Evolutionary conservation across 2,888 invertebrate genomes (phyloP), one percentile per base, ranked within the genome.

Genomic region (Lordiphosa andalusiaca): DNA sequence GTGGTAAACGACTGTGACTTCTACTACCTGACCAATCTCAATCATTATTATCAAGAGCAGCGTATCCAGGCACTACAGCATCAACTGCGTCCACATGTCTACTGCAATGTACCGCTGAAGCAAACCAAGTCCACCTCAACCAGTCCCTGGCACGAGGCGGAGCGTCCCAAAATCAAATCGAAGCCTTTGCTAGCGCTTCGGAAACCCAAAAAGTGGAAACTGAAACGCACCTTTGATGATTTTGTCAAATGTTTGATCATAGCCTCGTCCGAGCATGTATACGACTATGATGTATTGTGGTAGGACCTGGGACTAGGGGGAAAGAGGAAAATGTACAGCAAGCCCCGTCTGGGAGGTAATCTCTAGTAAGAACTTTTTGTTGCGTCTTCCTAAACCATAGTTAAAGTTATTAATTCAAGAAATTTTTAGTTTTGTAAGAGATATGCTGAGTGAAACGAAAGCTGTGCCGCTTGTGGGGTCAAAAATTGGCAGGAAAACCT

Each of bases 161-260:
- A 73, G 47, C 38, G 25, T 3, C 9, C 36, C 40, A 48, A 49
- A 7, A 39, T 25, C 53, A 69, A 58, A n/a, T 5, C 67, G 13
- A 67, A 52, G 59, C 12, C 58, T 3, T 4, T 77, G 48, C 76
- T 80, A 46, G 50, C 78, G 58, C 72, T 86, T 54, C 72, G 82
- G 46, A 82, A 86, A 67, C 88, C 85, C 12, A 71, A 74, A 55
- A 87, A 87, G 69, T 86, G 86, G 85, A 86, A 82, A 51, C 78
- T 78, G 0, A 78, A 74, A n/a, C 78, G 83, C 39, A 74, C 61
- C 19, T 48, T 78, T 9, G 69, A 78, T 57, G 85, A 84, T 50
- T 63, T 78, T 52, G 71, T 78, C 50, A 78, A 78, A 58, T 84
- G 83, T 64, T 51, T 78, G 61, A 67, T 78, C 1, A 78, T 78